Base-by-base conservation (phyloP, 1,140 invertebrate genomes). In the Pogonomyrmex californicus region DNA sequence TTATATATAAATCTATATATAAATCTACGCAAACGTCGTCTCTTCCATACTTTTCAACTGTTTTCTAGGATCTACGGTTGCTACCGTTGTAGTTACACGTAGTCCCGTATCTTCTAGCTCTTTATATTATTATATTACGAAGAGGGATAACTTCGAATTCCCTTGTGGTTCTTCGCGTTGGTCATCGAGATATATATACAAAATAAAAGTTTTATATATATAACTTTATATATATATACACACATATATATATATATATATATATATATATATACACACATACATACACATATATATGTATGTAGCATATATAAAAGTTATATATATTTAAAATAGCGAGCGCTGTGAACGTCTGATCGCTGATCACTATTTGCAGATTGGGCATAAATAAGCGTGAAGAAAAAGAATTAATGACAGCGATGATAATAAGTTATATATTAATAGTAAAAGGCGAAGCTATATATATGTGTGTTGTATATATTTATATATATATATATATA, bases 391-490 rank as follows among this genome's bases (percentile, higher is more conserved):
- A 86, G 73, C 65, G 85, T 58, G 70, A 78, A 63, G 38, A 54
- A 30, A 62, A 66, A 68, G n/a, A 82, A 86, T 58, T 56, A 62
- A 86, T 79, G 65, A 41, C 76, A 63, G 77, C 70, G 65, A 87
- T 73, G 86, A 90, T 90, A 89, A 89, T 88, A 86, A 90, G 75
- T 87, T 89, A 47, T 88, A 88, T 56, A 70, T 47, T 88, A 77
- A 88, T 87, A 92, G 85, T 85, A 88, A 90, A 87, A 86, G 87
- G 89, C 87, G 91, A 93, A 94, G 91, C 87, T 93, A 92, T 93
- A 93, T 91, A 91, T 88, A 56, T 89, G 56, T 85, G 60, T 90
- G 33, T 56, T 62, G 56, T 82, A 54, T 58, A 87, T 70, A 91
- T 86, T 87, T 87, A 81, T 90, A n/a, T n/a, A n/a, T n/a, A n/a